These are phyloP conservation scores for Homarus gammarus DNA, from an alignment of 2,888 invertebrate genomes.

Conservation along the genomic window DNA sequence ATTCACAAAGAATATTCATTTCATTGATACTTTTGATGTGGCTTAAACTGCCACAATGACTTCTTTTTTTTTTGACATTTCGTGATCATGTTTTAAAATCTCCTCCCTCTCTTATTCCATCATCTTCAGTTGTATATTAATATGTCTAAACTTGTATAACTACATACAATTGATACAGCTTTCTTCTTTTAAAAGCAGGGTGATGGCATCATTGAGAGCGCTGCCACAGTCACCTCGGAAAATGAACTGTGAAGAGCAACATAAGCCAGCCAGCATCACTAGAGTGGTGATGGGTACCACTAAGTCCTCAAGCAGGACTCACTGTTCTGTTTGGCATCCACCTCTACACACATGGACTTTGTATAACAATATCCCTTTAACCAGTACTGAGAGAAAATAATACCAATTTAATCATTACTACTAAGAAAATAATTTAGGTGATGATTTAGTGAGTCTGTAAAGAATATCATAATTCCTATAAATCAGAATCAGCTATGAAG, in stretches of 20 bases:
- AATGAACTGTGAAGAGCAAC: constrained; percentile 50
- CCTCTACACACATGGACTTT: neutral
- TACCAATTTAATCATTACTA: too few relatives aligned
- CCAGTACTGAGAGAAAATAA: neutral
- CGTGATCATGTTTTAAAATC: constrained; percentile 1
- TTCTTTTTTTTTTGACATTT: neutral
- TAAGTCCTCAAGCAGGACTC: neutral
- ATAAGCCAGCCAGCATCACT: neutral
- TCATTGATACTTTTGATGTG: too few relatives aligned
- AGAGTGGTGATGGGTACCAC: neutral
- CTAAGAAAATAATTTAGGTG: too few relatives aligned
- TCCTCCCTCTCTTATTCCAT: neutral
- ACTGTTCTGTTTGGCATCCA: neutral
- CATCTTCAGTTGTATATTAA: constrained; percentile 39
- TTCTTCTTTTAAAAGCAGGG: constrained; percentile 38
- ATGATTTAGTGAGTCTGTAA: too few relatives aligned
- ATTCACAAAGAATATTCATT: too few relatives aligned
- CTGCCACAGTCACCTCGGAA: constrained; percentile 33
- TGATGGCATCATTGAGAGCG: constrained; percentile 60
- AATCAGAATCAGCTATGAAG: too few relatives aligned
- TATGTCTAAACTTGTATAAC: constrained; percentile 35
- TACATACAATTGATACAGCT: constrained; percentile 11
- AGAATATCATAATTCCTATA: too few relatives aligned
- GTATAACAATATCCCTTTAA: neutral
- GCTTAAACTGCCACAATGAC: too few relatives aligned